Evolutionary conservation across 2,888 invertebrate genomes (phyloP).

Genomic region (Tenthredo scrophulariae): DNA sequence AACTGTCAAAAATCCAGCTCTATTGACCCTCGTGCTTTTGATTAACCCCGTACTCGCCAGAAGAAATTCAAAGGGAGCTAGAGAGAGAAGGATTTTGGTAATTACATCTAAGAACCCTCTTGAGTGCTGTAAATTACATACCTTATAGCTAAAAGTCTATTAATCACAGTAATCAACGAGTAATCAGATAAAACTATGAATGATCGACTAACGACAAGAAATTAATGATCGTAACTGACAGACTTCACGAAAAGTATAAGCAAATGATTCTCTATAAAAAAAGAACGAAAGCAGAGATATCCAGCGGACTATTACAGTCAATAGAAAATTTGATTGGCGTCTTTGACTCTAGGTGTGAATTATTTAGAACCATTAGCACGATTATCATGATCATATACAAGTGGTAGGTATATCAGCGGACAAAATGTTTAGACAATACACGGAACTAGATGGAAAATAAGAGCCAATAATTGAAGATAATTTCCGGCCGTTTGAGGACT

Average conservation of each 20-base stretch:
- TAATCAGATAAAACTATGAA: neutral
- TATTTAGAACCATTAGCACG: neutral
- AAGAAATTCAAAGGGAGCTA: neutral
- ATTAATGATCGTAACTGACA: neutral
- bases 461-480: neutral
- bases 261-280: neutral
- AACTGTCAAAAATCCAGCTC: conserved; percentile 11
- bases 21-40: neutral
- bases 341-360: neutral
- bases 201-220: neutral
- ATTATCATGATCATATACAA: neutral
- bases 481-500: neutral
- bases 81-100: neutral
- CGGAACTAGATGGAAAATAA: neutral
- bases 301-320: neutral
- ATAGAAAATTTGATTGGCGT: neutral
- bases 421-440: neutral
- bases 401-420: neutral
- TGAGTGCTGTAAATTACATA: neutral
- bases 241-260: neutral
- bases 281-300: neutral
- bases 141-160: neutral
- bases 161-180: conserved; percentile 1
- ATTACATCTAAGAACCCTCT: neutral
- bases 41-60: neutral